Conservation (phyloP, 2,888 invertebrate genomes). For the Nomada fabriciana region DNA sequence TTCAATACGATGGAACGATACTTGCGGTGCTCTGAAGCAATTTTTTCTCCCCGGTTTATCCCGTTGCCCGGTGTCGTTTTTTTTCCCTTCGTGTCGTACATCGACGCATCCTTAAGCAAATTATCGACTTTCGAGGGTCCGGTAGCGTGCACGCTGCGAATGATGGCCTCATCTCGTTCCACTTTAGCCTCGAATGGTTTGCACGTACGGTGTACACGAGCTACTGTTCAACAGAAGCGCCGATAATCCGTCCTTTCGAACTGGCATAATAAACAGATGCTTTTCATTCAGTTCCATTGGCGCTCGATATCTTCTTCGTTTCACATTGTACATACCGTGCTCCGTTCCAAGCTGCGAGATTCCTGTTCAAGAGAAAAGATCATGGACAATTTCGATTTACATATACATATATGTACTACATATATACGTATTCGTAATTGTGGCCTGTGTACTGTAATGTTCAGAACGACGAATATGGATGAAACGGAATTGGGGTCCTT, state of each 20-base stretch:
- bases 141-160: conserved; percentile 26
- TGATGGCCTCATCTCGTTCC: conserved; percentile 34
- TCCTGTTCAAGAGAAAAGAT: neutral
- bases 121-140: conserved; percentile 41
- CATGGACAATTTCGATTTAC: neutral
- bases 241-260: conserved; percentile 29
- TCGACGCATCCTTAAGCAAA: conserved; percentile 33
- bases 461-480: neutral
- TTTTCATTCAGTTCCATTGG: conserved; percentile 16
- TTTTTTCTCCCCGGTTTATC: conserved; percentile 2
- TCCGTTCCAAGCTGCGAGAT: neutral
- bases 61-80: neutral
- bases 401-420: no score
- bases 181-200: conserved; percentile 31
- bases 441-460: neutral
- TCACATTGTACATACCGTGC: neutral
- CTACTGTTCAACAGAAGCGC: conserved; percentile 19
- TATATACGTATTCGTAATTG: neutral
- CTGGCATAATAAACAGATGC: conserved; percentile 26
- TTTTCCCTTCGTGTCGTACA: neutral
- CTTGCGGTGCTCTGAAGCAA: neutral
- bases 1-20: conserved; percentile 9
- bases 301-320: conserved; percentile 3
- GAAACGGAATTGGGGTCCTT: neutral
- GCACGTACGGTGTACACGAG: neutral